Base-by-base conservation (phyloP, 2,113 vertebrate genomes). In the Stegostoma tigrinum region DNA sequence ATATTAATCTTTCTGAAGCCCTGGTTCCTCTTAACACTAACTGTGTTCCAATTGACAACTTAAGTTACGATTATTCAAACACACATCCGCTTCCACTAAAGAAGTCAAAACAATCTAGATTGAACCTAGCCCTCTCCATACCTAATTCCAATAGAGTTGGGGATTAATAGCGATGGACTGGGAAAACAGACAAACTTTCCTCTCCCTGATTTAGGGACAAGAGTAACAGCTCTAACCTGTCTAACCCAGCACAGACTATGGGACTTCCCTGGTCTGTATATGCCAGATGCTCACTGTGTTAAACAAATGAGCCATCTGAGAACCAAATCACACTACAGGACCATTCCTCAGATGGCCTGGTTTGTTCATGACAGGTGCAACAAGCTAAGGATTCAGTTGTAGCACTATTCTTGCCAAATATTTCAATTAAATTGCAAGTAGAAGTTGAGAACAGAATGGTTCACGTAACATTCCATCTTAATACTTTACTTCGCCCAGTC, bases 361-460 rank as follows among this genome's bases (percentile, higher is more conserved):
- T 93, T 93, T 38, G 61, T 93, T 93, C 61, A 66, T 61, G 64
- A 64, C 89, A 93, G 89, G 89, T 93, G 89, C 61, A 67, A 64
- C 61, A 38, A 66, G 61, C 80, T 93, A 66, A 34, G 64, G 89
- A 93, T 66, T 64, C 61, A 38, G 89, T 66, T 48, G 34, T 72
- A 72, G 45, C 66, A 95, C 68, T 34, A 30, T 14, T 15, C 94
- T 95, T 95, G 68, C 94, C 94, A 95, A 95, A 45, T 70, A 70
- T 94, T 94, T 45, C 93, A 94, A 95, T 95, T 23, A 95, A 72
- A 95, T 95, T 72, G 68, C 68, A 95, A 95, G 67, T 52, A 95
- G 45, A 72, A 52, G 94, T 95, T 70, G 68, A 48, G 94, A 95
- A 95, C 42, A 95, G 94, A 75, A 95, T 95, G 67, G 67, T 95